A percentile compares a stretch with the other conserved stretches of the same genome.
Conservation (phyloP, 2,113 vertebrate species). For the Lepus timidus region DNA sequence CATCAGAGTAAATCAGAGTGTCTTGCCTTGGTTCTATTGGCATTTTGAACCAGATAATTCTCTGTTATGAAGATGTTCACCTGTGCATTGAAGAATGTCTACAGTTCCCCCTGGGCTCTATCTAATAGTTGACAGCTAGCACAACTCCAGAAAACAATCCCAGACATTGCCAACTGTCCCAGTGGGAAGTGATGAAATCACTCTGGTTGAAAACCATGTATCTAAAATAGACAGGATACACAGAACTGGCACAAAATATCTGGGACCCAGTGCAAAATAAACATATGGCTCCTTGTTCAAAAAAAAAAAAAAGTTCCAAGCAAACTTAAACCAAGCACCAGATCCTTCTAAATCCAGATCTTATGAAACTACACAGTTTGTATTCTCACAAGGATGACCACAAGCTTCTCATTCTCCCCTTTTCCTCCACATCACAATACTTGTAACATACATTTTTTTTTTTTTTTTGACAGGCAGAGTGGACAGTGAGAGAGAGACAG, state of each 20-base stretch:
- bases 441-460: neutral
- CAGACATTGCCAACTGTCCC: neutral
- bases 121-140: neutral
- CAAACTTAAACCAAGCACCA: neutral
- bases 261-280: neutral
- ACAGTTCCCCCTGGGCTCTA: neutral
- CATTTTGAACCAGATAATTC: neutral
- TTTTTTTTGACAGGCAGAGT: neutral
- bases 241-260: neutral
- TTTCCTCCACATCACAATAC: neutral
- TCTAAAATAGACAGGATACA: neutral
- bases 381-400: neutral
- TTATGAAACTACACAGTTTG: neutral
- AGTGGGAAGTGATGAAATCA: accelerated
- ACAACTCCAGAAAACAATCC: neutral
- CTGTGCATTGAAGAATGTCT: neutral
- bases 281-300: neutral
- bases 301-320: constrained; percentile 25
- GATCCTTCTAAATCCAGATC: neutral
- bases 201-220: neutral
- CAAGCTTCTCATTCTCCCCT: neutral
- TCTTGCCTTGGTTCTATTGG: neutral
- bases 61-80: neutral
- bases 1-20: constrained; percentile 7
- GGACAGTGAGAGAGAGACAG: no score